Evolutionary conservation across 2,888 invertebrate species (phyloP).

Genomic region (Archips crataeganus): DNA sequence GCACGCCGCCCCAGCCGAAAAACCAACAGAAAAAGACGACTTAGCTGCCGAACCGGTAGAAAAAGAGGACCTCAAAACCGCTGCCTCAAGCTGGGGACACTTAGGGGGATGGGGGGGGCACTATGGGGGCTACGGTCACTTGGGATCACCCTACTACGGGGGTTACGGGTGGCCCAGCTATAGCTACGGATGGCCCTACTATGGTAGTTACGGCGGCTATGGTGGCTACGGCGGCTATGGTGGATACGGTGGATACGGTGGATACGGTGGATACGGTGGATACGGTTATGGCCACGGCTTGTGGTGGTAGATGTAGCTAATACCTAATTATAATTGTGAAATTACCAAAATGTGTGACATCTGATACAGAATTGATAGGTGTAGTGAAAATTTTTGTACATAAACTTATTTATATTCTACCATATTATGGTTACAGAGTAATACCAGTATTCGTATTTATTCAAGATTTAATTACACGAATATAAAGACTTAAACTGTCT

Average conservation of each 20-base stretch:
- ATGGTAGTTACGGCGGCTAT: constrained; percentile 47
- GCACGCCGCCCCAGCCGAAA: constrained; percentile 64
- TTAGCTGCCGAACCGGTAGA: constrained; percentile 61
- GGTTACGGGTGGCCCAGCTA: constrained; percentile 42
- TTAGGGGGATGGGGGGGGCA: constrained; percentile 49
- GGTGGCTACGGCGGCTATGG: constrained; percentile 50
- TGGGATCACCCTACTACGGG: constrained; percentile 44
- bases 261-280: constrained; percentile 48
- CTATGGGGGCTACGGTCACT: constrained; percentile 54
- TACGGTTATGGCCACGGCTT: constrained; percentile 53
- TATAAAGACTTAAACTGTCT: neutral
- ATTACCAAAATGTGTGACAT: constrained; percentile 5
- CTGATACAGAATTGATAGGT: neutral
- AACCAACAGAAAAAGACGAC: constrained; percentile 48
- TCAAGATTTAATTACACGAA: neutral
- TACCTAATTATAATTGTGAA: neutral
- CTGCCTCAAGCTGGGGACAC: constrained; percentile 73
- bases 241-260: constrained; percentile 49
- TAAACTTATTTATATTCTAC: constrained; percentile 12
- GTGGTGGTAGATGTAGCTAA: constrained; percentile 54
- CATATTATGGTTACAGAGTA: constrained; percentile 23
- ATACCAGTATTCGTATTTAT: constrained; percentile 55
- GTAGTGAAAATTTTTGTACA: neutral
- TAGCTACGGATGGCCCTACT: constrained; percentile 44
- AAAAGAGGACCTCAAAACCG: constrained; percentile 74